Conservation (phyloP, 2,888 invertebrate genomes). For the Lypha dubia region DNA sequence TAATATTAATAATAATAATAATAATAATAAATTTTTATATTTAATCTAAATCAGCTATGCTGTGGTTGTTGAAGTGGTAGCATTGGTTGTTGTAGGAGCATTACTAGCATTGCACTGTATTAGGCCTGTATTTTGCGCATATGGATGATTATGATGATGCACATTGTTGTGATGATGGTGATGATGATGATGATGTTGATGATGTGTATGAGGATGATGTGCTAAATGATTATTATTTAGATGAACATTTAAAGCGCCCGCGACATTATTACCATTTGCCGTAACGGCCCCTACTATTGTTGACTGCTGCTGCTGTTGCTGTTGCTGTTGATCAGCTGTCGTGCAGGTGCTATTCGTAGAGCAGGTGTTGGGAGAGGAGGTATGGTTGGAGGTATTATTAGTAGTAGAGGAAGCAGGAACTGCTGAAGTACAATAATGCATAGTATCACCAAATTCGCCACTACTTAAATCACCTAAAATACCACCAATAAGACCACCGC, state of each 20-base stretch:
- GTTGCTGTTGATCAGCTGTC: constrained; percentile 70
- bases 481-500: constrained; percentile 81
- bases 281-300: constrained; percentile 63
- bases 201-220: constrained; percentile 76
- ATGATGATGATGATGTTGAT: constrained; percentile 75
- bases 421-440: constrained; percentile 81
- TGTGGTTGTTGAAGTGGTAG: constrained; percentile 79
- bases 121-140: constrained; percentile 80
- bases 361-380: constrained; percentile 63
- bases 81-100: constrained; percentile 75
- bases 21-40: constrained; percentile 65
- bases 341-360: constrained; percentile 66
- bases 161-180: constrained; percentile 74
- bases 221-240: constrained; percentile 79
- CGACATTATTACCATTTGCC: constrained; percentile 76
- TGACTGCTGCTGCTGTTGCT: constrained; percentile 62
- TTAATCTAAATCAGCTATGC: constrained; percentile 80
- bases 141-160: constrained; percentile 69
- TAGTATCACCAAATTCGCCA: constrained; percentile 82
- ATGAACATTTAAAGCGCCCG: constrained; percentile 80
- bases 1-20: constrained; percentile 62
- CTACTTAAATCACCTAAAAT: constrained; percentile 81
- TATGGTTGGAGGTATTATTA: constrained; percentile 65
- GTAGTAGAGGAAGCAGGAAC: constrained; percentile 75
- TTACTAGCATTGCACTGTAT: constrained; percentile 83